Conservation (phyloP, 2,113 vertebrate genomes). For the Cebus imitator region DNA sequence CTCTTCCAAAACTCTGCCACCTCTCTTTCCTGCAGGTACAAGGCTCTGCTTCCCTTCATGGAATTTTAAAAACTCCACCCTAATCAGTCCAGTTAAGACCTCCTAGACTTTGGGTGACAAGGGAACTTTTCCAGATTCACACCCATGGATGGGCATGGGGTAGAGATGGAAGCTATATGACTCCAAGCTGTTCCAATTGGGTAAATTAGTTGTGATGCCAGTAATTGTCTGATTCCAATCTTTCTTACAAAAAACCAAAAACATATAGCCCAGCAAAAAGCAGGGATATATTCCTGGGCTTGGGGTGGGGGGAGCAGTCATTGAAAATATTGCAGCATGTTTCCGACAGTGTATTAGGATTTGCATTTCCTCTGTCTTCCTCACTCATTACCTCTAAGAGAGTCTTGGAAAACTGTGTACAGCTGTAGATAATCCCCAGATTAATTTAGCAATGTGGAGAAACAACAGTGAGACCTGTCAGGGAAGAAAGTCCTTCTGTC, state of each 20-base stretch:
- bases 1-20: too few species aligned
- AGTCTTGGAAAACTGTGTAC: neutral
- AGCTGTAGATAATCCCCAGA: neutral
- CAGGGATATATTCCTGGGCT: neutral
- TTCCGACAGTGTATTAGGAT: neutral
- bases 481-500: neutral
- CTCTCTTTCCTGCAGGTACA: too few species aligned
- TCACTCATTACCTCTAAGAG: neutral
- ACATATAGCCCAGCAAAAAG: neutral
- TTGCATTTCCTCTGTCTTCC: neutral
- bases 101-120: too few species aligned
- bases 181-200: neutral
- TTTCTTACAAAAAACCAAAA: neutral
- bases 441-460: neutral
- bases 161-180: neutral
- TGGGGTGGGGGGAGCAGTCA: neutral
- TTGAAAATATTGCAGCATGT: neutral
- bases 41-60: too few species aligned
- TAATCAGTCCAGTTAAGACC: too few species aligned
- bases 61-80: too few species aligned
- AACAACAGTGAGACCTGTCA: neutral
- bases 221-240: neutral
- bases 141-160: rapidly evolving
- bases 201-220: neutral
- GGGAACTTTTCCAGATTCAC: too few species aligned